Base-by-base conservation (phyloP, 2,797 vertebrate genomes). In the Podarcis lilfordi region DNA sequence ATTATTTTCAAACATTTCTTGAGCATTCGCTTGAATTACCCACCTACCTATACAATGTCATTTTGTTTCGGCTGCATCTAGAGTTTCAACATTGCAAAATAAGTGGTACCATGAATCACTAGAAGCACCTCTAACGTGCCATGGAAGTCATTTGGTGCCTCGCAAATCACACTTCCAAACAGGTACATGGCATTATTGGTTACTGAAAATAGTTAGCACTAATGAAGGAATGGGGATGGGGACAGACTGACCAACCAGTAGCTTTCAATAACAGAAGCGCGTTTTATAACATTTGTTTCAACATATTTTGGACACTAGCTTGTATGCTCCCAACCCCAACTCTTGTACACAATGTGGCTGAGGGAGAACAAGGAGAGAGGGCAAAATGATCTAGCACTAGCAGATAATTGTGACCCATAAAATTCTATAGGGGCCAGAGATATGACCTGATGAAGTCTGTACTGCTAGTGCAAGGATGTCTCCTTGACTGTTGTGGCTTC, bases 131-230 rank as follows among this genome's bases (percentile, higher is more conserved):
- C 66, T 81, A 29, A 84, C 55, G 37, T 35, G 78, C n/a, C 32
- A 83, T 35, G 21, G 21, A 90, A 90, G 80, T 76, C 1, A 72
- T 83, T 86, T 40, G 74, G 74, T 80, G 37, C 77, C 78, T 89
- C 32, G 66, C 69, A 90, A 82, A 74, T 32, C 64, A 35, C 74
- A 27, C 64, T 32, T 87, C 68, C 78, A 79, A 92, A 85, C 32
- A 91, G 88, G 69, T 17, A 92, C 80, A 72, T 81, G 17, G 88
- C 81, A 89, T 75, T 77, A 88, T 91, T 32, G 27, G 61, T 71
- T 40, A 89, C 43, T 35, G 32, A 77, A 88, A 85, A 85, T 43
- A 40, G 37, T 80, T 75, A 81, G 8, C 19, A 45, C 40, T 89
- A 89, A 89, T 82, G 78, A 89, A 81, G 83, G 68, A 50, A 66